Percentiles rank a stretch among this genome's conserved stretches.
Evolutionary conservation across 2,797 vertebrate genomes (phyloP).

Genomic region (Lagorchestes hirsutus): DNA sequence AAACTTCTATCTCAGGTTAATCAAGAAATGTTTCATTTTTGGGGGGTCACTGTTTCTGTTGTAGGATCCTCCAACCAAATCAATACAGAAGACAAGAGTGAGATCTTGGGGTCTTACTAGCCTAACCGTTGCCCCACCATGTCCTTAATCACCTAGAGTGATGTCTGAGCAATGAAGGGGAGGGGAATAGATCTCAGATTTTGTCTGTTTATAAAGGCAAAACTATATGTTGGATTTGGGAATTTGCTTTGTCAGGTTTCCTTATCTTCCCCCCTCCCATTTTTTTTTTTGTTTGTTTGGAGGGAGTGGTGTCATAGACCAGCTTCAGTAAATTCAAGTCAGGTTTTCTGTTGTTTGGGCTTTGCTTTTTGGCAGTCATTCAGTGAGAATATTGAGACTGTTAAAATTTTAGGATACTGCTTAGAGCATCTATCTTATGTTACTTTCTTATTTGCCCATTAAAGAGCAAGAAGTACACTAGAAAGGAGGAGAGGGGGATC

Average conservation of each 20-base stretch:
- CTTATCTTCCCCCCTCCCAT: neutral
- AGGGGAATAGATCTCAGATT: neutral
- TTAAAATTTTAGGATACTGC: neutral
- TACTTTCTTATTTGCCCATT: neutral
- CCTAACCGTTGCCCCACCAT: neutral
- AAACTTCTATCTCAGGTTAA: neutral
- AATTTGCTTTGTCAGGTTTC: neutral
- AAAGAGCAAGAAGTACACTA: neutral
- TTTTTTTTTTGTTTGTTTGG: neutral
- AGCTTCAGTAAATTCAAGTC: neutral
- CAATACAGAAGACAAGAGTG: neutral
- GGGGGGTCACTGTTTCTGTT: neutral
- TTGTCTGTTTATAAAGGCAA: neutral
- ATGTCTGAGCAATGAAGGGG: neutral
- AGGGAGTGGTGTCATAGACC: neutral
- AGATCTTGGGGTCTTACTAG: too few relatives aligned
- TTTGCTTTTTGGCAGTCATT: neutral
- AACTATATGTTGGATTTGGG: neutral
- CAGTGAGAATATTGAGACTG: neutral
- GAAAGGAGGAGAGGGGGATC: neutral
- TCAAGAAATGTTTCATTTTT: neutral
- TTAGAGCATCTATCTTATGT: neutral
- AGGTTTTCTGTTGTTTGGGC: neutral
- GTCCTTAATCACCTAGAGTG: neutral
- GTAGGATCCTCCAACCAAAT: neutral